phyloP scores from a whole-genome alignment of 2,888 invertebrate species.

The Nomada fucata region DNA sequence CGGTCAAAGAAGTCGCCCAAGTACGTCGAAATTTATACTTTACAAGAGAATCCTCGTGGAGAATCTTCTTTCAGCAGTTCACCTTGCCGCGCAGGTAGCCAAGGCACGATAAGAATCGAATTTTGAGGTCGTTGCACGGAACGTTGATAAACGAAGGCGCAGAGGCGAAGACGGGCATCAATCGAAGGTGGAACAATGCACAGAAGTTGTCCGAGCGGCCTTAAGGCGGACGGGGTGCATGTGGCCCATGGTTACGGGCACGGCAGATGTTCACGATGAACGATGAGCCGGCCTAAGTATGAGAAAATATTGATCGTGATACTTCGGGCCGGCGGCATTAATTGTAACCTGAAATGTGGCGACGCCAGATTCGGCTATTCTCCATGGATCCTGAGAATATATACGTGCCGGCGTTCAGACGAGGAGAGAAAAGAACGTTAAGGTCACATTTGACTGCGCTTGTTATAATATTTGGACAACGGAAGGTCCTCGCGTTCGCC shows the following conservation, averaged over 20 bases:
- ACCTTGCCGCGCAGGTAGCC: no score
- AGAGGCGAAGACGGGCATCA: conserved; percentile 57
- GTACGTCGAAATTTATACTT: no score
- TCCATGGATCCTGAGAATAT: conserved; percentile 1
- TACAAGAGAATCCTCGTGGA: neutral
- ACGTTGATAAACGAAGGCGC: conserved; percentile 1
- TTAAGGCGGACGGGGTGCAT: conserved; percentile 76
- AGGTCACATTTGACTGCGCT: neutral
- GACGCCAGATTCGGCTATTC: conserved; percentile 22
- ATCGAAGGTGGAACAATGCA: conserved; percentile 67
- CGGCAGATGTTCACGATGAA: conserved; percentile 82
- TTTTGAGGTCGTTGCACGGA: neutral
- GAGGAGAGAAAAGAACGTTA: neutral
- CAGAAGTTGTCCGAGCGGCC: conserved; percentile 74
- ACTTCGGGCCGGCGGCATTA: conserved; percentile 52
- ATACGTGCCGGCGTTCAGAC: conserved; percentile 11
- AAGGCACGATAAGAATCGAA: neutral
- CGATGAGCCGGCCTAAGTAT: conserved; percentile 63
- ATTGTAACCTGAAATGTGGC: conserved; percentile 48
- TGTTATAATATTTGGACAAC: neutral
- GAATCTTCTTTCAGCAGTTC: neutral
- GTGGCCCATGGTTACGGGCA: conserved; percentile 75
- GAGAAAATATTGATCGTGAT: conserved; percentile 81
- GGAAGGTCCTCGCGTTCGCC: no score
- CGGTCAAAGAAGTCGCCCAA: no score